These are phyloP conservation scores for Sitobion miscanthi DNA, from an alignment of 1,140 invertebrate genomes.

Conservation along the genomic window DNA sequence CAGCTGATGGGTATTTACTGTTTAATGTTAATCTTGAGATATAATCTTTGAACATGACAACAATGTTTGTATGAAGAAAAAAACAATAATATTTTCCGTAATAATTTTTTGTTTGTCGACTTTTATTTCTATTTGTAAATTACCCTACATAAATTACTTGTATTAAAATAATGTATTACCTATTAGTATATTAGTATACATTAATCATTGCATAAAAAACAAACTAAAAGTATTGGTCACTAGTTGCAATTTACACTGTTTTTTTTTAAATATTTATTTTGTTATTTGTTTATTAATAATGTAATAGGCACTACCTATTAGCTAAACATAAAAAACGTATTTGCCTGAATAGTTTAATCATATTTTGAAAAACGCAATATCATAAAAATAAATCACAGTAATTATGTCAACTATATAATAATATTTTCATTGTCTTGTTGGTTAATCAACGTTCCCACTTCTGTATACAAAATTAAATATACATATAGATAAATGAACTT, in stretches of 20 bases:
- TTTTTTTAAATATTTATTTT: neutral
- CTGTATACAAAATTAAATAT: neutral
- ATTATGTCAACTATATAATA: neutral
- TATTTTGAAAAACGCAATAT: neutral
- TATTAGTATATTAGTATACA: too few species aligned
- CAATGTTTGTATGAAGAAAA: neutral
- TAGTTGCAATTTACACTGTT: neutral
- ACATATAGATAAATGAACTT: neutral
- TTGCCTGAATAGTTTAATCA: neutral
- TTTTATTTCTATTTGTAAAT: neutral
- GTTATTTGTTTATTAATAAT: neutral
- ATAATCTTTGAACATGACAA: neutral
- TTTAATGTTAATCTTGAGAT: neutral
- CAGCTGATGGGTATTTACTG: neutral
- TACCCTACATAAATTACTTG: neutral
- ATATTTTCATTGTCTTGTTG: neutral
- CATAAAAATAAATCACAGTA: neutral
- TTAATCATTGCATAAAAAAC: neutral
- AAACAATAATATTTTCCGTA: neutral
- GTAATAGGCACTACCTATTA: neutral
- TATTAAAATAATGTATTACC: neutral
- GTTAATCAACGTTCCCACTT: neutral
- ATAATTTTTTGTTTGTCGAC: neutral
- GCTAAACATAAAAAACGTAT: neutral
- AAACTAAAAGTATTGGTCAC: neutral